Evolutionary conservation across 2,113 vertebrate species (phyloP).

Genomic region (Scolopax mira): DNA sequence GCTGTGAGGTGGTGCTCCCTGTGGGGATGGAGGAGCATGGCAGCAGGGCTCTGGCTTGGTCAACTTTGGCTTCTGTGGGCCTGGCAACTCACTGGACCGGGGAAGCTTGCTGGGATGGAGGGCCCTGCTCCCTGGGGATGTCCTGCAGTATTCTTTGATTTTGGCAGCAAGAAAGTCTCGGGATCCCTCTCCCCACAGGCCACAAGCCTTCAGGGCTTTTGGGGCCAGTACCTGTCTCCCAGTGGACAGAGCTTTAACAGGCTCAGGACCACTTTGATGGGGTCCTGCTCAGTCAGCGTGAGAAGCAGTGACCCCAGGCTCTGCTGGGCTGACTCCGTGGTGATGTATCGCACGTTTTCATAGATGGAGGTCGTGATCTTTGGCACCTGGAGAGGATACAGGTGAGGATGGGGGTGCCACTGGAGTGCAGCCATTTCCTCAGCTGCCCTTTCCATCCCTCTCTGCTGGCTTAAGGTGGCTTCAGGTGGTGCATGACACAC

Average conservation of each 20-base stretch:
- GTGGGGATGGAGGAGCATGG: neutral
- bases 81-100: no score
- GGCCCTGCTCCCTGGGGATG: neutral
- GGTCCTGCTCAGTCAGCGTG: accelerated
- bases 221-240: neutral
- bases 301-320: neutral
- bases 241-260: neutral
- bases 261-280: neutral
- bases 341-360: neutral
- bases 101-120: neutral
- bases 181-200: no score
- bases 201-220: neutral
- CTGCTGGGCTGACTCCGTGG: accelerated
- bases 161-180: neutral
- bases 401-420: neutral
- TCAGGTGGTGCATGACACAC: no score
- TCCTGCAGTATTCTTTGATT: neutral
- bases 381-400: neutral
- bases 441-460: no score
- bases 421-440: no score
- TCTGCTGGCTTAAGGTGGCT: no score
- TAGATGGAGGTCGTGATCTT: neutral
- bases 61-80: neutral
- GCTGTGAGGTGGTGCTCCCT: neutral
- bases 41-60: neutral